Conservation (phyloP, 2,888 invertebrate species). For the Gastrophysa polygoni region DNA sequence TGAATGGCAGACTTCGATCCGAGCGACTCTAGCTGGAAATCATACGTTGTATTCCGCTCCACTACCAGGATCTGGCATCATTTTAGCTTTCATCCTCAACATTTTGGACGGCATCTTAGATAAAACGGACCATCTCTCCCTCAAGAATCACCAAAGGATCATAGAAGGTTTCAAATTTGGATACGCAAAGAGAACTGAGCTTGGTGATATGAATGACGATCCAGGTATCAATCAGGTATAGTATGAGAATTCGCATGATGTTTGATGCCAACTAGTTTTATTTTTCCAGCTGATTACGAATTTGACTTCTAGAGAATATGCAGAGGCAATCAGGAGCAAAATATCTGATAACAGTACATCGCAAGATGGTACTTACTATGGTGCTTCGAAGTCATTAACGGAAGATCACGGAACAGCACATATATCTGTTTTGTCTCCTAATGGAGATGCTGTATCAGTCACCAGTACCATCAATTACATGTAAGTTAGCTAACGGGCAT, state of each 20-base stretch:
- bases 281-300: conserved; percentile 67
- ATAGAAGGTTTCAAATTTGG: conserved; percentile 92
- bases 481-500: too few species aligned
- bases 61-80: conserved; percentile 82
- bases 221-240: conserved; percentile 40
- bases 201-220: conserved; percentile 75
- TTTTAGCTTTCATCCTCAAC: conserved; percentile 82
- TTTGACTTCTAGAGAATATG: conserved; percentile 67
- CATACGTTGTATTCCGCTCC: conserved; percentile 77
- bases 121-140: conserved; percentile 43
- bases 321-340: conserved; percentile 58
- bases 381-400: conserved; percentile 65
- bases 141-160: conserved; percentile 75
- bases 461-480: conserved; percentile 91
- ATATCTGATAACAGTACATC: conserved; percentile 67
- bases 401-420: conserved; percentile 91
- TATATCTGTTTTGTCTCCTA: conserved; percentile 79
- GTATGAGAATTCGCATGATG: conserved; percentile 2
- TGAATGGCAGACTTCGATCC: conserved; percentile 70
- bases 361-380: conserved; percentile 73
- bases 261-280: too few species aligned
- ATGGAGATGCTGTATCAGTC: conserved; percentile 89
- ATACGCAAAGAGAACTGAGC: conserved; percentile 80
- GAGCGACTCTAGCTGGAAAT: conserved; percentile 64
- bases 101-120: conserved; percentile 67